Evolutionary conservation across 2,888 invertebrate species (phyloP).

Genomic region (Cephonodes hylas): DNA sequence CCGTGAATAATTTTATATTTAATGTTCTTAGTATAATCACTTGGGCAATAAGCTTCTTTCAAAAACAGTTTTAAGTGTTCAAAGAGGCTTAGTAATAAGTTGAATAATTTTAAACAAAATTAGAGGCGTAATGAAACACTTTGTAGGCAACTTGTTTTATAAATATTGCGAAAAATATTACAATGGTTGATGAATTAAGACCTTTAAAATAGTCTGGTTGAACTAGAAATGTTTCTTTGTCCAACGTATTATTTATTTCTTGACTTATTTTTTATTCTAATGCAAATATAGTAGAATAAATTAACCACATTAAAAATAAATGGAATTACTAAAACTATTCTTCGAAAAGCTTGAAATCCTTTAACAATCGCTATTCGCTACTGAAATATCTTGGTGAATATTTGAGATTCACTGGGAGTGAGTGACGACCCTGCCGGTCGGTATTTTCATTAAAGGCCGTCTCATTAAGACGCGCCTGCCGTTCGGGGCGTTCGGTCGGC

Average conservation of each 20-base stretch:
- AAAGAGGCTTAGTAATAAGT: background rate
- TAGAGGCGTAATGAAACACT: too few relatives aligned
- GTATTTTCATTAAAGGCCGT: slow-evolving; percentile 77
- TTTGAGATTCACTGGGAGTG: background rate
- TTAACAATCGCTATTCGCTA: background rate
- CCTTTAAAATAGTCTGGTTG: too few relatives aligned
- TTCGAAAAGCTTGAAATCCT: background rate
- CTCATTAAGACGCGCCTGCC: slow-evolving; percentile 71
- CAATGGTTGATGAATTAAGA: too few relatives aligned
- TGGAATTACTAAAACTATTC: background rate
- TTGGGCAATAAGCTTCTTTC: background rate
- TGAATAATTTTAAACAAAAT: too few relatives aligned
- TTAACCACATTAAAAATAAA: too few relatives aligned
- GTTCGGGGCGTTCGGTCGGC: slow-evolving; percentile 35
- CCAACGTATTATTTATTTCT: too few relatives aligned
- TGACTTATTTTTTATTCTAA: too few relatives aligned
- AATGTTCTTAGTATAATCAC: background rate
- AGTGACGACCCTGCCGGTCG: slow-evolving; percentile 42
- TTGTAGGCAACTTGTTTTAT: too few relatives aligned
- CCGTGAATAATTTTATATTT: background rate
- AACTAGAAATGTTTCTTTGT: too few relatives aligned
- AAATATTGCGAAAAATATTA: too few relatives aligned
- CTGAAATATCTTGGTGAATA: background rate
- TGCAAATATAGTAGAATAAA: too few relatives aligned
- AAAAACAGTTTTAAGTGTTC: slow-evolving; percentile 8